A percentile compares a stretch with the other conserved stretches of the same genome.
Conservation (phyloP, 2,797 vertebrate species). For the Catostomus latipinnis region DNA sequence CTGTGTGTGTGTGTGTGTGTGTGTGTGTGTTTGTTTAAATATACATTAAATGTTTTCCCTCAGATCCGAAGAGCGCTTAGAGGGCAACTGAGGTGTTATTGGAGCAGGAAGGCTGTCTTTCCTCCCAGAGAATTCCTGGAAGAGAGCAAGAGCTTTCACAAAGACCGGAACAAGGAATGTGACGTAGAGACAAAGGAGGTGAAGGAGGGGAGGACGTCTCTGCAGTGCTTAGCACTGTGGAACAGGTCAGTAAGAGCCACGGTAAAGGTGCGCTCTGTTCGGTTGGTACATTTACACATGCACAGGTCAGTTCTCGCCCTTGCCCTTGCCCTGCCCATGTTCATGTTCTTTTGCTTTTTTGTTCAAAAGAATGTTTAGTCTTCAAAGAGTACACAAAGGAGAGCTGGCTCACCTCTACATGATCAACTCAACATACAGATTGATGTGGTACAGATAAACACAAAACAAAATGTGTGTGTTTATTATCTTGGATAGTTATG, state of each 20-base stretch:
- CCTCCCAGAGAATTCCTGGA: constrained; percentile 82
- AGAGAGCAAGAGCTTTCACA: constrained; percentile 72
- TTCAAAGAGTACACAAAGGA: constrained; percentile 18
- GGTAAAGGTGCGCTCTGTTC: constrained; percentile 11
- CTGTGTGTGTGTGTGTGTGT: constrained; percentile 5
- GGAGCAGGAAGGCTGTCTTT: constrained; percentile 71
- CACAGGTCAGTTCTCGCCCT: constrained; percentile 18
- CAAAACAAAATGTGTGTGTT: too few relatives aligned
- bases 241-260: constrained; percentile 28
- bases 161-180: constrained; percentile 78
- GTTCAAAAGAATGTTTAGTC: neutral
- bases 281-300: constrained; percentile 2
- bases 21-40: neutral
- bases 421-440: neutral
- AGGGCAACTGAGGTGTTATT: constrained; percentile 62
- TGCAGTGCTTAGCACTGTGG: constrained; percentile 10
- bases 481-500: too few relatives aligned
- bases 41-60: constrained; percentile 34
- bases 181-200: constrained; percentile 62
- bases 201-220: constrained; percentile 50
- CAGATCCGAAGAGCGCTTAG: constrained; percentile 5
- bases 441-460: neutral
- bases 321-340: constrained; percentile 18
- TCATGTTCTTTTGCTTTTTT: constrained; percentile 1
- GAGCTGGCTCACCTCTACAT: constrained; percentile 1